Evolutionary conservation across 2,888 invertebrate species (phyloP).

Genomic region (Orchesella flavescens): DNA sequence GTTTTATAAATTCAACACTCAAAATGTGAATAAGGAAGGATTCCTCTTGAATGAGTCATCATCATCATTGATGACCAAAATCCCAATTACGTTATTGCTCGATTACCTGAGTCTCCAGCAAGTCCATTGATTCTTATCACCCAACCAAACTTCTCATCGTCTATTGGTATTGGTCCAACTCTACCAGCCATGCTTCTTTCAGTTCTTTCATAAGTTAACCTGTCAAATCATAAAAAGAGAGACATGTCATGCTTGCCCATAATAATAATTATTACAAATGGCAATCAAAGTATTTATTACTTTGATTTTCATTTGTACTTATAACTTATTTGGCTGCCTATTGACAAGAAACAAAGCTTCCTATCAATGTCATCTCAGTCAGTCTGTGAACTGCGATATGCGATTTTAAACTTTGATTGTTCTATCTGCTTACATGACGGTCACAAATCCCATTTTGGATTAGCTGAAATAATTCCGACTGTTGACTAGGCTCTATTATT

Average conservation of each 20-base stretch:
- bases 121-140: constrained; percentile 56
- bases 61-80: too few species aligned
- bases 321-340: background rate
- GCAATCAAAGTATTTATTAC: too few species aligned
- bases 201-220: constrained; percentile 52
- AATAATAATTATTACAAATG: too few species aligned
- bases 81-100: too few species aligned
- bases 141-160: constrained; percentile 49
- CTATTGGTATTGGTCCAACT: constrained; percentile 13
- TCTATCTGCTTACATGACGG: constrained; percentile 60
- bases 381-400: too few species aligned
- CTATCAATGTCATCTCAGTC: too few species aligned
- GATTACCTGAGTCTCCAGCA: constrained; percentile 38
- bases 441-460: constrained; percentile 47
- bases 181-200: constrained; percentile 36
- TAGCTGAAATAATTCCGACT: background rate
- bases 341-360: background rate
- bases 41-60: too few species aligned
- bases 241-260: background rate
- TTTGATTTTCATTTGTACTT: too few species aligned
- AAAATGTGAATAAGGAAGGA: too few species aligned
- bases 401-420: too few species aligned
- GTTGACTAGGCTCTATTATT: background rate
- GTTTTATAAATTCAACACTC: too few species aligned
- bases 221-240: background rate